phyloP scores from a whole-genome alignment of 2,797 vertebrate species.

The Phrynocephalus guinanensis region DNA sequence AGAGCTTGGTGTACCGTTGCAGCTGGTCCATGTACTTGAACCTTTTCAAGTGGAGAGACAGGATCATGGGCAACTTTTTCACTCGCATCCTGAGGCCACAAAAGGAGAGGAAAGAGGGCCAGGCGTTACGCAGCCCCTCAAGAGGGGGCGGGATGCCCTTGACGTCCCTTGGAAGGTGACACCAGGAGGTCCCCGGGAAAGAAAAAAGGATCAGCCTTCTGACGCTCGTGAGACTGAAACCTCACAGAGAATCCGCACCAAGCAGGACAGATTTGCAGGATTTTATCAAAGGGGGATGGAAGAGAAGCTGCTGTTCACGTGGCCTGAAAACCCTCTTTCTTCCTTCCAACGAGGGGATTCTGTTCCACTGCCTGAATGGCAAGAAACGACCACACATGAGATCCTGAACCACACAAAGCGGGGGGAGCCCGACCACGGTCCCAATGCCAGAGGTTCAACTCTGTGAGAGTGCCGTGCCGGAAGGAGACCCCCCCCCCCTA shows the following conservation, averaged over 20 bases:
- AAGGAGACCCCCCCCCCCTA: no score
- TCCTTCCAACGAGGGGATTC: conserved; percentile 26
- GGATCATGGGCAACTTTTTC: conserved; percentile 94
- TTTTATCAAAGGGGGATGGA: not conserved
- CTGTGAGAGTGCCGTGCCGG: not conserved
- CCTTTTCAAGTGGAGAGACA: conserved; percentile 91
- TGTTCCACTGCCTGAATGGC: conserved; percentile 11
- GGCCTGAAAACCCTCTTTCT: not conserved
- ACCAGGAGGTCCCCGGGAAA: not conserved
- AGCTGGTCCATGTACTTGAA: conserved; percentile 97
- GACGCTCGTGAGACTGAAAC: not conserved
- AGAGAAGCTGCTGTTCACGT: not conserved
- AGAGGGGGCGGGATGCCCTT: no score
- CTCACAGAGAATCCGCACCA: not conserved
- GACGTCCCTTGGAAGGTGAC: not conserved
- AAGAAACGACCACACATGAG: conserved; percentile 16
- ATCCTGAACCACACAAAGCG: not conserved
- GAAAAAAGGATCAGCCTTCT: not conserved
- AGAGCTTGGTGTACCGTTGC: conserved; percentile 93
- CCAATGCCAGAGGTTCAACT: not conserved
- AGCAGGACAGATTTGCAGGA: not conserved
- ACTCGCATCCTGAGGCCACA: conserved; percentile 85
- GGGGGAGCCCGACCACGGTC: not conserved
- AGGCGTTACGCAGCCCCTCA: accelerated
- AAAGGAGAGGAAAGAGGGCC: not conserved